Evolutionary conservation across 2,888 invertebrate genomes (phyloP).

Genomic region (Sphecodes monilicornis): DNA sequence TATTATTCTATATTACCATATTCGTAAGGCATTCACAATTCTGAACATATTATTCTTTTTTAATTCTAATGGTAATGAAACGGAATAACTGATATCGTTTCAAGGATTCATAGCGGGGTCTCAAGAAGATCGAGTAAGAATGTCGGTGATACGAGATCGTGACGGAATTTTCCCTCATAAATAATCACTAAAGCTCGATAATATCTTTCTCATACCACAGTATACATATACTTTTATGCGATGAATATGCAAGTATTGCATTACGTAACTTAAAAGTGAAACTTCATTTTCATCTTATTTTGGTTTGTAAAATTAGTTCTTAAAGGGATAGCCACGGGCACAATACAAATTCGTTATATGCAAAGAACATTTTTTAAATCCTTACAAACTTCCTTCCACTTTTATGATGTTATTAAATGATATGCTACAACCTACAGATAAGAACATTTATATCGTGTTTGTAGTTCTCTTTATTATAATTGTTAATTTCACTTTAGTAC

Average conservation of each 20-base stretch:
- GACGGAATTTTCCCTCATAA: constrained; percentile 68
- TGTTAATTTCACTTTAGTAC: background rate
- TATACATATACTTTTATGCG: background rate
- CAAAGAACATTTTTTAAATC: background rate
- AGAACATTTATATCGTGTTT: background rate
- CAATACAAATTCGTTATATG: background rate
- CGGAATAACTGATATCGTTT: constrained; percentile 7
- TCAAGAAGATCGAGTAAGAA: constrained; percentile 39
- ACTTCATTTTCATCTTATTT: background rate
- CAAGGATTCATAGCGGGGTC: background rate
- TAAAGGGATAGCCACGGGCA: background rate
- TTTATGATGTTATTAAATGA: background rate
- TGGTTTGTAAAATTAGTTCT: background rate
- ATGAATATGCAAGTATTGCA: background rate
- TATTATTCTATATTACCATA: too few species aligned
- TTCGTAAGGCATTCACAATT: background rate
- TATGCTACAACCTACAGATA: background rate
- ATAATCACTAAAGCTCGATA: constrained; percentile 57
- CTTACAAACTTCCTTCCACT: too few species aligned
- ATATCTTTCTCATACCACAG: constrained; percentile 60
- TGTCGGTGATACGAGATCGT: constrained; percentile 46
- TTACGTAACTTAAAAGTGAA: background rate
- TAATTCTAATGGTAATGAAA: background rate
- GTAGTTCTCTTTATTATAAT: background rate
- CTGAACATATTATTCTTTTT: background rate